Conservation (phyloP, 1,140 invertebrate species). For the Metopolophium dirhodum region DNA sequence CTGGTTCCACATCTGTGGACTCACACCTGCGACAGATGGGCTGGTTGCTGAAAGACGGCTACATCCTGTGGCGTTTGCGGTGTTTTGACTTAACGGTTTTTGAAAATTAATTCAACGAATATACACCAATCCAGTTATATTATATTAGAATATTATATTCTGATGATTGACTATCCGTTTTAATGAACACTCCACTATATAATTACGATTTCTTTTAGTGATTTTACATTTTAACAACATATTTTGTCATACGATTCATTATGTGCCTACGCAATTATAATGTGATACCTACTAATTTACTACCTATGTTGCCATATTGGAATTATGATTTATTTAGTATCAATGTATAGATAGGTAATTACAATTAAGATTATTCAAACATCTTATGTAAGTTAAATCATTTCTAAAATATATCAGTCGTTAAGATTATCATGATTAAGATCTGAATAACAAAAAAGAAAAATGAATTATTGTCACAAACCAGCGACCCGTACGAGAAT, state of each 20-base stretch:
- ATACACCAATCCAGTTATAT: not conserved
- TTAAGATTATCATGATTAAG: not conserved
- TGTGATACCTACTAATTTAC: not conserved
- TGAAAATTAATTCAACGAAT: not conserved
- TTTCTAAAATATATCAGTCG: not conserved
- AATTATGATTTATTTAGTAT: not conserved
- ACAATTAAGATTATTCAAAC: not conserved
- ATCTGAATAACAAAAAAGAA: not conserved
- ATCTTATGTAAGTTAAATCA: not conserved
- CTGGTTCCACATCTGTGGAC: slow-evolving; percentile 43
- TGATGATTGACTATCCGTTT: not conserved
- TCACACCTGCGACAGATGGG: slow-evolving; percentile 44
- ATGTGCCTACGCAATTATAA: not conserved
- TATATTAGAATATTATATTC: not conserved
- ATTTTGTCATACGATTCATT: not conserved
- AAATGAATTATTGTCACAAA: not conserved
- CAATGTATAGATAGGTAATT: not conserved
- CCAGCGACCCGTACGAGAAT: not conserved
- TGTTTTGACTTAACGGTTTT: slow-evolving; percentile 35
- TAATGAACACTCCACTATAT: not conserved
- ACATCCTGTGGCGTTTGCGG: not conserved
- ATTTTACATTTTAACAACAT: not conserved
- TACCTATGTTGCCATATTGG: not conserved
- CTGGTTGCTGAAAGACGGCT: not conserved
- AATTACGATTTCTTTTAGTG: not conserved